phyloP scores from a whole-genome alignment of 1,140 invertebrate genomes.

The Geopemphigus sp. region DNA sequence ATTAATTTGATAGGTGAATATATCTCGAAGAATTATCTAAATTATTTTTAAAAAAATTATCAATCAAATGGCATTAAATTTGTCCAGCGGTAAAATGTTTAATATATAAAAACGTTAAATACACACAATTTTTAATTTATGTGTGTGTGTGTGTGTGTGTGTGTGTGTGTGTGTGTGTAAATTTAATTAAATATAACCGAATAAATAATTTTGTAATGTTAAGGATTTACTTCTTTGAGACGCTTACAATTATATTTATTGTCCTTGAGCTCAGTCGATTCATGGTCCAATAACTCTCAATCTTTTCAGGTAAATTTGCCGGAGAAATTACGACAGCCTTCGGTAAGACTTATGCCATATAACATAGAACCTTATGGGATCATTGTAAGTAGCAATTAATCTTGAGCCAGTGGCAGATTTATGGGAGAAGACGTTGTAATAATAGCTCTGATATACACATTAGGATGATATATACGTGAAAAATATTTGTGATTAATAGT shows the following conservation, averaged over 20 bases:
- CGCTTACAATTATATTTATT: neutral
- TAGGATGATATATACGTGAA: too few species aligned
- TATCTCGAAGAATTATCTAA: too few species aligned
- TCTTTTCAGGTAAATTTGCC: slow-evolving; percentile 17
- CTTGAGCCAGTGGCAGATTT: neutral
- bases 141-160: too few species aligned
- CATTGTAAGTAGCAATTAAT: slow-evolving; percentile 9
- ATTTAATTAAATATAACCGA: neutral
- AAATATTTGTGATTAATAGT: too few species aligned
- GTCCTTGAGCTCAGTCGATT: neutral
- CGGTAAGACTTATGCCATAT: neutral
- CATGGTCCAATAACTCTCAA: neutral
- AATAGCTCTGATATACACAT: neutral
- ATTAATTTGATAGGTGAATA: too few species aligned
- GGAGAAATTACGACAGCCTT: neutral
- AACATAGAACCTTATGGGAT: slow-evolving; percentile 1
- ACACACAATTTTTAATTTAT: too few species aligned
- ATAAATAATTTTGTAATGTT: neutral
- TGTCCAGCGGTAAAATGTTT: too few species aligned
- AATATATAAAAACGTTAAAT: too few species aligned
- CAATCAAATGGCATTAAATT: too few species aligned
- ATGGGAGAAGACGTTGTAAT: neutral
- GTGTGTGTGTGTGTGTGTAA: too few species aligned
- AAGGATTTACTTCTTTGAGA: neutral
- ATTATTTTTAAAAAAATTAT: too few species aligned